Base-by-base conservation (phyloP, 30 jellyfish, hydroid and myxozoan genomes). In the Pelagia noctiluca region DNA sequence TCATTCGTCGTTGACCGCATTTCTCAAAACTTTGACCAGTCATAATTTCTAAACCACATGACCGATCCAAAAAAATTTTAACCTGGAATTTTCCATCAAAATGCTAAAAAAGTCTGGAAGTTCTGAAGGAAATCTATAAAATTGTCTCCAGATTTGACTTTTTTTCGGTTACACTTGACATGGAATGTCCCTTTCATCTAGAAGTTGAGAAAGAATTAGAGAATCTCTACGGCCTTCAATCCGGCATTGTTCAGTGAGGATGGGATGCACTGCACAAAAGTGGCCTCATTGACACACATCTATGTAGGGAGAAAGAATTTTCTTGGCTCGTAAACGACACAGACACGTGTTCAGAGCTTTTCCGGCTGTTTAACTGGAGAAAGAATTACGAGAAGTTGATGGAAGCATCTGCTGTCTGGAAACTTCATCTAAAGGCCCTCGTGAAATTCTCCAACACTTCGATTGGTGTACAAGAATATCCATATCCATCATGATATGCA, bases 401-500 rank as follows among this genome's bases (percentile, higher is more conserved):
- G 50, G 78, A 66, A 26, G 78, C 53, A 32, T 30, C 78, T 66
- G 53, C 53, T 18, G 54, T 33, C 33, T 66, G 78, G 53, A 66
- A 66, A 24, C 54, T 66, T 5, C 78, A 66, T 66, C 26, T 66
- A 30, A 66, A 66, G 53, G 78, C 50, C 22, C 78, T 66, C 28
- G 78, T 66, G 25, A 66, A 66, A 32, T 66, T 66, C 33, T 66
- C 78, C 28, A 54, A 66, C 50, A 66, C 78, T n/a, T n/a, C 74
- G 74, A 0, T 61, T 61, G 37, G 74, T 61, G 66, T 31, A 68
- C 80, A 68, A 31, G 5, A 68, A n/a, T n/a, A n/a, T n/a, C n/a
- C n/a, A 68, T 68, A 33, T 68, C 63, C 80, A 68, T 37, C 63
- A 68, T 68, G 80, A 68, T 37, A 33, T 68, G 80, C 80, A 68